Percentiles rank a stretch among this genome's conserved stretches.
Evolutionary conservation across 2,113 vertebrate genomes (phyloP).

Genomic region (Gambusia affinis): DNA sequence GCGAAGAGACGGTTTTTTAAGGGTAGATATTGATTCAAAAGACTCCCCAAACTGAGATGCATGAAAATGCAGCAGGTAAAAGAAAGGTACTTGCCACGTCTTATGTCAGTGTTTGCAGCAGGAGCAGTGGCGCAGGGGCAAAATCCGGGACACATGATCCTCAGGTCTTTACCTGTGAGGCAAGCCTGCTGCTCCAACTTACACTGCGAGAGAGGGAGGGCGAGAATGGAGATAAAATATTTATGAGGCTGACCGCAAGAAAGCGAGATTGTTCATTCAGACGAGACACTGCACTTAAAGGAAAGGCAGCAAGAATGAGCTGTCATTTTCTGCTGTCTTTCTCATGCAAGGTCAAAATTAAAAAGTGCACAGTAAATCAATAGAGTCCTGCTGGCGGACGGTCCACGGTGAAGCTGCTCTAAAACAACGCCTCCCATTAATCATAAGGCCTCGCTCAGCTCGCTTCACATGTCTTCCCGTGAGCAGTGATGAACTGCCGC

Average conservation of each 20-base stretch:
- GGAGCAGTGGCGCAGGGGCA: constrained; percentile 87
- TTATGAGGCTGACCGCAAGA: constrained; percentile 61
- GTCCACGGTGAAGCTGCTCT: constrained; percentile 32
- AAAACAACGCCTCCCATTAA: constrained; percentile 62
- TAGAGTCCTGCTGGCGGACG: constrained; percentile 47
- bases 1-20: background rate
- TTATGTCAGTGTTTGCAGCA: constrained; percentile 65
- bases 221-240: constrained; percentile 58
- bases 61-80: background rate
- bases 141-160: constrained; percentile 85
- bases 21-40: no score
- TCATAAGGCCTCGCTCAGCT: constrained; percentile 51
- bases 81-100: constrained; percentile 64
- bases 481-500: constrained; percentile 61
- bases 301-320: constrained; percentile 52
- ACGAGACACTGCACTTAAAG: constrained; percentile 64
- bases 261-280: constrained; percentile 67
- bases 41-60: background rate
- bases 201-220: constrained; percentile 58
- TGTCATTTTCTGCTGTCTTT: constrained; percentile 55
- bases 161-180: constrained; percentile 91
- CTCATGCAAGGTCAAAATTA: constrained; percentile 77
- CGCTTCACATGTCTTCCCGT: constrained; percentile 38
- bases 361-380: constrained; percentile 75
- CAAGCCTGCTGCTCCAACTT: constrained; percentile 97